A percentile compares a stretch with the other conserved stretches of the same genome.
Evolutionary conservation across 2,113 vertebrate genomes (phyloP).

Genomic region (Centropristis striata): DNA sequence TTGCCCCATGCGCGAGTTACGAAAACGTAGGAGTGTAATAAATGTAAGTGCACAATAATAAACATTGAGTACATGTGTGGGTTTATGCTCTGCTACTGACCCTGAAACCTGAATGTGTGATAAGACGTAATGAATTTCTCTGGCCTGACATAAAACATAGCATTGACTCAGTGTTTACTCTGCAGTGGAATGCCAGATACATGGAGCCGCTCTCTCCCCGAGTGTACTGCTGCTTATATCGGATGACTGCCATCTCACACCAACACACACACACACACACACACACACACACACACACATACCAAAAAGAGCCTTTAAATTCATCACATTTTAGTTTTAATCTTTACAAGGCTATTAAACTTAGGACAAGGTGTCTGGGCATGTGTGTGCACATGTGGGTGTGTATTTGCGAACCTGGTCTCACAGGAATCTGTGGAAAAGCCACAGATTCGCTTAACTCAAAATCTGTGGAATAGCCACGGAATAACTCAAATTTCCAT

Average conservation of each 20-base stretch:
- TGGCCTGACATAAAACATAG: slow-evolving; percentile 71
- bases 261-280: slow-evolving; percentile 22
- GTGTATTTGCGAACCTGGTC: too few species aligned
- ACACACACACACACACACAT: slow-evolving; percentile 12
- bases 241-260: slow-evolving; percentile 44
- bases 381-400: neutral
- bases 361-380: slow-evolving; percentile 52
- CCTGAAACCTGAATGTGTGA: slow-evolving; percentile 74
- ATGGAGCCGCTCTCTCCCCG: slow-evolving; percentile 5
- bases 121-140: slow-evolving; percentile 77
- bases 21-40: slow-evolving; percentile 57
- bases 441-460: too few species aligned
- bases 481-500: too few species aligned
- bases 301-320: slow-evolving; percentile 43
- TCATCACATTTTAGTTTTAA: slow-evolving; percentile 56
- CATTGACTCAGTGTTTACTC: slow-evolving; percentile 64
- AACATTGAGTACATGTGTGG: slow-evolving; percentile 64
- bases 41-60: slow-evolving; percentile 69
- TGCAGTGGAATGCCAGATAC: slow-evolving; percentile 59
- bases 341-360: slow-evolving; percentile 66
- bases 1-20: slow-evolving; percentile 46
- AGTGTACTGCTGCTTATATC: slow-evolving; percentile 20
- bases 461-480: too few species aligned
- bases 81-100: slow-evolving; percentile 51
- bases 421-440: too few species aligned